These are phyloP conservation scores for Pseudachorutes palmiensis DNA, from an alignment of 1,140 invertebrate species.

Conservation along the genomic window DNA sequence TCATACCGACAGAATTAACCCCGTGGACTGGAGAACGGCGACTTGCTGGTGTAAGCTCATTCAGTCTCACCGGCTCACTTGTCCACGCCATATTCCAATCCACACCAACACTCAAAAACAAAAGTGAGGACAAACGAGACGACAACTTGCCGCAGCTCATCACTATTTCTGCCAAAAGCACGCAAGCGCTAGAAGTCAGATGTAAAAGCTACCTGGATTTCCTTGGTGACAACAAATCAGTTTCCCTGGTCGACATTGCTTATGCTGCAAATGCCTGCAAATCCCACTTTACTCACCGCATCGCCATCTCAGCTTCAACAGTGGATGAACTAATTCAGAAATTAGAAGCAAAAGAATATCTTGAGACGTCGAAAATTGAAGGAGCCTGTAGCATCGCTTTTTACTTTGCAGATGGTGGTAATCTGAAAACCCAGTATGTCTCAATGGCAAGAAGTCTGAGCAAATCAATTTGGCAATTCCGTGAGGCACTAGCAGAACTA, in stretches of 20 bases:
- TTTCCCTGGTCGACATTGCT: not conserved
- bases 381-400: not conserved
- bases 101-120: not conserved
- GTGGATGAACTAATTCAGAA: not conserved
- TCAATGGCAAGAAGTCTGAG: not conserved
- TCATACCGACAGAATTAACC: not conserved
- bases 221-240: not conserved
- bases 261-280: not conserved
- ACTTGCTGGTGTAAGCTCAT: constrained; percentile 12
- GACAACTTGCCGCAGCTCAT: not conserved
- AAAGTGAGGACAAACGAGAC: not conserved
- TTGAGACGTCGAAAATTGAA: not conserved
- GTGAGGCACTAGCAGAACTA: not conserved
- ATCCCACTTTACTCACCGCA: not conserved
- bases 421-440: not conserved
- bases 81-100: constrained; percentile 11
- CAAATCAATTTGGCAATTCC: not conserved
- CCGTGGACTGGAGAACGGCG: not conserved
- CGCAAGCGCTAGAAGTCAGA: not conserved
- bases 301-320: not conserved
- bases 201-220: constrained; percentile 4
- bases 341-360: not conserved
- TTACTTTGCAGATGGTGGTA: not conserved
- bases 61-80: constrained; percentile 13
- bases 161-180: constrained; percentile 4